Evolutionary conservation across 2,113 vertebrate species (phyloP).

Genomic region (Dinomys branickii): DNA sequence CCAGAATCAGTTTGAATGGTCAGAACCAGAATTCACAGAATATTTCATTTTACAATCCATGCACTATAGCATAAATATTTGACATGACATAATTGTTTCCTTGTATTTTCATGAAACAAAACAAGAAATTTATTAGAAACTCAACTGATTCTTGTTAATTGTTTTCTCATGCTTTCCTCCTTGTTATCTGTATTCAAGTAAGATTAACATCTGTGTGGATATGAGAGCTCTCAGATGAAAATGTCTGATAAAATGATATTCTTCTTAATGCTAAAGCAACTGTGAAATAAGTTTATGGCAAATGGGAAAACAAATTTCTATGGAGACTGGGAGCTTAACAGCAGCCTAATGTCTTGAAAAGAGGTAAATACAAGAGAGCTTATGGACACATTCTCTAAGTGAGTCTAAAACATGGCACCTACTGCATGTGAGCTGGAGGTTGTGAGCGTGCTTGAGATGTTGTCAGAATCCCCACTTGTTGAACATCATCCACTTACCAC

Average conservation of each 20-base stretch:
- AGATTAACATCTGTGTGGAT: not conserved
- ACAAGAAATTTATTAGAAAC: not conserved
- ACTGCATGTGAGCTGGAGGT: not conserved
- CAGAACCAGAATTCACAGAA: not conserved
- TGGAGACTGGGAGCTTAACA: not conserved
- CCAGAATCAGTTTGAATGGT: conserved; percentile 3
- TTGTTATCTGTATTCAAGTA: not conserved
- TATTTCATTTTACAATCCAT: conserved; percentile 4
- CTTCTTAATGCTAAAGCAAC: conserved; percentile 14
- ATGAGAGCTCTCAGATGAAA: not conserved
- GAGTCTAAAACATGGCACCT: not conserved
- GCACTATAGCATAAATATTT: conserved; percentile 32
- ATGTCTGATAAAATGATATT: not conserved
- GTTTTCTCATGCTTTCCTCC: not conserved
- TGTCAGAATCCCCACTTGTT: not conserved
- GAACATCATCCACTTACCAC: not conserved
- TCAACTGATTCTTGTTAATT: not conserved
- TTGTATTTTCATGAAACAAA: conserved; percentile 13
- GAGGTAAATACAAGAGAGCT: not conserved
- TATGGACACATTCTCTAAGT: not conserved
- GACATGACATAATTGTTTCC: not conserved
- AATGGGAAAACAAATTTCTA: not conserved
- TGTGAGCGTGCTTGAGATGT: not conserved
- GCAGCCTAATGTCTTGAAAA: not conserved
- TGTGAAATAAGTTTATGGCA: not conserved